Base-by-base conservation (phyloP, 2,797 vertebrate species). In the Babyrousa celebensis region DNA sequence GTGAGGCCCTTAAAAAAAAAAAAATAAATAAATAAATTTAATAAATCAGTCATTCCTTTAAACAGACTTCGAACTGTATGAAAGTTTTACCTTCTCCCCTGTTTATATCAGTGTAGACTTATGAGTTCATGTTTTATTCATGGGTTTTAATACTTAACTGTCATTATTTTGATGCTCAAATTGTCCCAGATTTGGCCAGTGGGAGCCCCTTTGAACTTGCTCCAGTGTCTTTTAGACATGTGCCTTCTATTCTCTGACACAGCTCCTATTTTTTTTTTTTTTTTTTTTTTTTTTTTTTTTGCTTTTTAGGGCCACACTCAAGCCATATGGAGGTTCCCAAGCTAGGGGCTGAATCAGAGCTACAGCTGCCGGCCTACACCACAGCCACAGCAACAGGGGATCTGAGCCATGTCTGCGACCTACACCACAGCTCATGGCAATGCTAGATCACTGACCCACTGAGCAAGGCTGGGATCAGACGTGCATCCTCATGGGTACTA, bases 181-280 rank as follows among this genome's bases (percentile, higher is more conserved):
- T 82, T 91, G 32, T 91, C 54, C 88, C 52, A 43, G 36, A 87
- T 91, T 88, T 96, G 72, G 71, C 68, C 78, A 85, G 0, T 68
- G 62, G 65, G 40, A 70, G 23, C 29, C 70, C 62, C 62, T 93
- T 63, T 70, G 52, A 71, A 58, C 29, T 40, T 20, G 62, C 43
- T n/a, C 29, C 48, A n/a, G 0, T 68, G 48, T 56, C 12, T 27
- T 58, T 75, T 23, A 75, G 78, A 72, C 23, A 17, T 7, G 21
- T 32, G 84, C 36, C 21, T 17, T 83, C 89, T 52, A 56, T 78
- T 78, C 25, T 89, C 29, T 86, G 75, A 54, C 80, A 75, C 17
- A 89, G 43, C 43, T 48, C 43, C 43, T 48, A 7, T 48, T 48
- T 7, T 48, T 48, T 48, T 48, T 7, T 48, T 6, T 48, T 48